phyloP scores from a whole-genome alignment of 1,140 invertebrate species.

The Rhopalosiphum maidis region DNA sequence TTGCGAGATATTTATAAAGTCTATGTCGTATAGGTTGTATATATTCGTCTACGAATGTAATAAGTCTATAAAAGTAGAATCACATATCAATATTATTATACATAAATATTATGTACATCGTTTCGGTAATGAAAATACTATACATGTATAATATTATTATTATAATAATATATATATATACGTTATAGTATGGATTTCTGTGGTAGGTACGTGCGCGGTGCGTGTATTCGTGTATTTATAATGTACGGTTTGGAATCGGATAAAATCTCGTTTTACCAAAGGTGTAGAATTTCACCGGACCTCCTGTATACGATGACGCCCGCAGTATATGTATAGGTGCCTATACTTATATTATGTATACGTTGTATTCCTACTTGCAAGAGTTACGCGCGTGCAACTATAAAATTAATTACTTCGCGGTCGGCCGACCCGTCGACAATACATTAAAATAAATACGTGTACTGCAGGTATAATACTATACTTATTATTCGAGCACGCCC shows the following conservation, averaged over 20 bases:
- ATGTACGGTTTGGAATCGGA: neutral
- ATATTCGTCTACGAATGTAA: neutral
- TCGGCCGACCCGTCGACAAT: neutral
- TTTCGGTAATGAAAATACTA: neutral
- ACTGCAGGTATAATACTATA: neutral
- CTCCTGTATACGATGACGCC: conserved; percentile 9
- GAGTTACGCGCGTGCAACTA: neutral
- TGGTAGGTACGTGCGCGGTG: neutral
- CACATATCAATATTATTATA: neutral
- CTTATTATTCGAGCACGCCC: neutral
- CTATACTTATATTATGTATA: neutral
- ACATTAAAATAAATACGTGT: neutral
- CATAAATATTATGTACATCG: neutral
- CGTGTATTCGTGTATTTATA: neutral
- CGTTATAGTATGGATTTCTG: neutral
- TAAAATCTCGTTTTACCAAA: neutral
- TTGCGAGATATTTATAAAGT: neutral
- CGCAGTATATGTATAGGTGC: neutral
- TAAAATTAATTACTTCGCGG: neutral
- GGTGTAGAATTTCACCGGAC: conserved; percentile 10
- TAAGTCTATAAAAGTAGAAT: neutral
- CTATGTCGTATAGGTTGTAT: no score
- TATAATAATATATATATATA: neutral
- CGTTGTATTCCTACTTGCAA: neutral
- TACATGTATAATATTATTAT: neutral